Evolutionary conservation across 1,140 invertebrate genomes (phyloP), one percentile per base, ranked within the genome.

Genomic region (Heliconius nattereri): DNA sequence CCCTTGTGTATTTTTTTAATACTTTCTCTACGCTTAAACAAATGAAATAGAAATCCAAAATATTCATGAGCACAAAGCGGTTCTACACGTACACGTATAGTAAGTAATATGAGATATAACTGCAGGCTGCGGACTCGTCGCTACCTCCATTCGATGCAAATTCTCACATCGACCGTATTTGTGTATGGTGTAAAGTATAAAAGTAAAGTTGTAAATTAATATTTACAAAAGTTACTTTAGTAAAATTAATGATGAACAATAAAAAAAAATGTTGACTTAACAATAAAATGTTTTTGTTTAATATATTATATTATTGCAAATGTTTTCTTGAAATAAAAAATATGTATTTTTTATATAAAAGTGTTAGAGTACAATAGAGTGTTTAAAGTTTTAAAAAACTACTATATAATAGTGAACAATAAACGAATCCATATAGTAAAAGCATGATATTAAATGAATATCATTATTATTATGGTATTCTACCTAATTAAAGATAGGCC

Each of bases 61-160:
- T 45, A 75, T 80, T 80, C 74, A 80, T 75, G 79, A 80, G 23
- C 37, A 79, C 73, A 75, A 79, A 79, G 78, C 78, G 78, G 66
- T 73, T 49, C 40, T 76, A 73, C 78, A 54, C 71, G 71, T 79
- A 79, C 78, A 66, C 40, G 45, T 74, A 71, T 83, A 80, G 76
- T 60, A 76, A 79, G 81, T 60, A 70, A 81, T 83, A 84, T 79
- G 84, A 85, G 81, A 84, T 81, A 82, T 82, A 85, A 70, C 76
- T 82, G 79, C 85, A 89, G 85, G 86, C 85, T 86, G 85, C 82
- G 85, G 75, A 80, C 81, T 84, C 85, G 85, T 89, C 85, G 83
- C 82, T 66, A 80, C 52, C 40, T 88, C 90, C 89, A 93, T 93
- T 93, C 91, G 91, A 93, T 93, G 91, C 91, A 91, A 93, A 93